These are phyloP conservation scores for Apogon hyalosoma DNA, from an alignment of 2,797 vertebrate genomes.

Conservation along the genomic window DNA sequence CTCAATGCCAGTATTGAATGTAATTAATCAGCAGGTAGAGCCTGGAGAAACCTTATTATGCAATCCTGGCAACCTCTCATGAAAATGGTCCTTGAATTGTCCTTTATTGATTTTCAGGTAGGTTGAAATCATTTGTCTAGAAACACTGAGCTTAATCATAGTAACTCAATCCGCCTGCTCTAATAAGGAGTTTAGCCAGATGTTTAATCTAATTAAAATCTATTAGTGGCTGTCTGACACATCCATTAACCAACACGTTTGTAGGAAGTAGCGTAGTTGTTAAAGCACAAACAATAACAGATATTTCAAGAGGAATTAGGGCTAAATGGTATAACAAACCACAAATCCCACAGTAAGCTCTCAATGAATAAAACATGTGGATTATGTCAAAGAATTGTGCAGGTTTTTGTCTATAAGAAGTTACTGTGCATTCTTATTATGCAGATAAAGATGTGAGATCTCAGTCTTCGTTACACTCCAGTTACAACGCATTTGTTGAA, in stretches of 20 bases:
- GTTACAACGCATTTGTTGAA: conserved; percentile 33
- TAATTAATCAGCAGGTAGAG: conserved; percentile 68
- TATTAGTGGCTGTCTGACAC: conserved; percentile 54
- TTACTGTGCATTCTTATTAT: conserved; percentile 45
- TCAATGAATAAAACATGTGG: conserved; percentile 66
- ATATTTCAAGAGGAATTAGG: conserved; percentile 59
- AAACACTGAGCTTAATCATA: conserved; percentile 74
- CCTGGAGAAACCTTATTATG: conserved; percentile 60
- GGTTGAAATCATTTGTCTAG: conserved; percentile 68
- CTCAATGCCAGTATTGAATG: conserved; percentile 58
- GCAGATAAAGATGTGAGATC: conserved; percentile 54
- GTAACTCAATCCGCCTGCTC: conserved; percentile 67
- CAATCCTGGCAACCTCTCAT: conserved; percentile 54
- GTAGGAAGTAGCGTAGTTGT: conserved; percentile 64
- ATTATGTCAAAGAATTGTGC: conserved; percentile 49
- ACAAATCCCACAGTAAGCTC: conserved; percentile 58
- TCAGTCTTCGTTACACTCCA: conserved; percentile 16
- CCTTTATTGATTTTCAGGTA: conserved; percentile 75
- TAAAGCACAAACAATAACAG: conserved; percentile 62
- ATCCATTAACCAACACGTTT: conserved; percentile 57
- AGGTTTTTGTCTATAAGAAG: conserved; percentile 48
- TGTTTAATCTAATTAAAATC: conserved; percentile 72
- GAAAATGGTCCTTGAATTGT: conserved; percentile 75
- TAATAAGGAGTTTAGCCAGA: conserved; percentile 54
- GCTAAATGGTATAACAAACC: conserved; percentile 65